These are phyloP conservation scores for Troilus luridus DNA, from an alignment of 2,888 invertebrate species.

Conservation along the genomic window DNA sequence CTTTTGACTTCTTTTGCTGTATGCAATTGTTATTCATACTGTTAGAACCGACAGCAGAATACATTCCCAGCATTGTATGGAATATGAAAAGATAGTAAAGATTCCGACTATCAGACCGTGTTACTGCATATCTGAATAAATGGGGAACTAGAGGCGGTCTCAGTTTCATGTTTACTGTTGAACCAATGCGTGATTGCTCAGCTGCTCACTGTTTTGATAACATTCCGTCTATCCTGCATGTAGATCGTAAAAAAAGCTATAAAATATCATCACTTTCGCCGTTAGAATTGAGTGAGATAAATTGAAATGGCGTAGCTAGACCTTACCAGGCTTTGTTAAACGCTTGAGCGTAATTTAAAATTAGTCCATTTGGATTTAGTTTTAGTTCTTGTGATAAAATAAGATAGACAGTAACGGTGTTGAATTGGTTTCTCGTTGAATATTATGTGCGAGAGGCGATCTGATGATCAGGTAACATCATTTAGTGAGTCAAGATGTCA, in stretches of 20 bases:
- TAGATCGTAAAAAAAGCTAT: not conserved
- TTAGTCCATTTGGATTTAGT: too few relatives aligned
- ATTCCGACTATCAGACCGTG: not conserved
- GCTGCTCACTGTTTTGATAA: not conserved
- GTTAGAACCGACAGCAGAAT: not conserved
- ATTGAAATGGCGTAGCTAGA: not conserved
- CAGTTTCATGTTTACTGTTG: not conserved
- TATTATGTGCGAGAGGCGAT: too few relatives aligned
- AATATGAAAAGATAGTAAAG: not conserved
- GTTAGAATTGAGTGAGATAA: not conserved
- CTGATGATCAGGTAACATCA: too few relatives aligned
- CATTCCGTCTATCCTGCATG: not conserved
- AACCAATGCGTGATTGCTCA: not conserved
- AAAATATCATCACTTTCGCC: not conserved
- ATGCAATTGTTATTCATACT: not conserved
- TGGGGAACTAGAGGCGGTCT: not conserved
- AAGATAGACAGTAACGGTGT: too few relatives aligned
- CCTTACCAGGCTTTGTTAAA: too few relatives aligned
- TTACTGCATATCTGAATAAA: slow-evolving; percentile 21
- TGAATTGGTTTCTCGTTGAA: too few relatives aligned
- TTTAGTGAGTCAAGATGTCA: too few relatives aligned
- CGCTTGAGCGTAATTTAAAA: too few relatives aligned
- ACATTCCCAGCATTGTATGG: not conserved
- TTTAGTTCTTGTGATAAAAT: too few relatives aligned
- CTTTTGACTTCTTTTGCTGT: too few relatives aligned